A percentile compares a stretch with the other conserved stretches of the same genome.
These are phyloP conservation scores for Cynopterus brachyotis DNA, from an alignment of 2,113 vertebrate species.

Conservation along the genomic window DNA sequence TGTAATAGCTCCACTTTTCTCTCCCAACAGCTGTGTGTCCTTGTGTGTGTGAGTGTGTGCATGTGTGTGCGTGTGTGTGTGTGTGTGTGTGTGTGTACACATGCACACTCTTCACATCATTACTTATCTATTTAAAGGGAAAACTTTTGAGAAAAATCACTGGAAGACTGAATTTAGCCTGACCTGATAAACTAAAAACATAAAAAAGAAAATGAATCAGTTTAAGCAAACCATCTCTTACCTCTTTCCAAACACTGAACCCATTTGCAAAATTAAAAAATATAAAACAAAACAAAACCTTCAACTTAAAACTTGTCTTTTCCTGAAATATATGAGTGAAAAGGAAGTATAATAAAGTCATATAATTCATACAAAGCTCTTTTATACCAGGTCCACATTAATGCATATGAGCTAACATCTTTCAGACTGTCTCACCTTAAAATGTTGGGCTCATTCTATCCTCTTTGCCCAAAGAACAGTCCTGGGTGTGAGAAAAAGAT, in stretches of 20 bases:
- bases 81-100: not conserved
- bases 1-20: not conserved
- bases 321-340: not conserved
- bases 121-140: slow-evolving; percentile 31
- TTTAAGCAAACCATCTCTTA: not conserved
- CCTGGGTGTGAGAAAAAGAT: not conserved
- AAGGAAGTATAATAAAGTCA: not conserved
- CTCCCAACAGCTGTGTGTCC: not conserved
- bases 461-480: not conserved
- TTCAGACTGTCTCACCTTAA: not conserved
- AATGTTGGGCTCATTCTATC: not conserved
- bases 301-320: not conserved
- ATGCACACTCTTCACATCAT: not conserved
- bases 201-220: not conserved
- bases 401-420: not conserved
- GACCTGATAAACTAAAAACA: not conserved
- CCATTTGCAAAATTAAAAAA: not conserved
- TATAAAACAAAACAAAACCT: not conserved
- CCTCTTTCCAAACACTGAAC: not conserved
- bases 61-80: not conserved
- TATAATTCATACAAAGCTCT: not conserved
- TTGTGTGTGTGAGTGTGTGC: not conserved
- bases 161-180: not conserved
- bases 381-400: not conserved
- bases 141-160: slow-evolving; percentile 13